These are phyloP conservation scores for Latrodectus hesperus DNA, from an alignment of 2,888 invertebrate genomes.

Conservation along the genomic window DNA sequence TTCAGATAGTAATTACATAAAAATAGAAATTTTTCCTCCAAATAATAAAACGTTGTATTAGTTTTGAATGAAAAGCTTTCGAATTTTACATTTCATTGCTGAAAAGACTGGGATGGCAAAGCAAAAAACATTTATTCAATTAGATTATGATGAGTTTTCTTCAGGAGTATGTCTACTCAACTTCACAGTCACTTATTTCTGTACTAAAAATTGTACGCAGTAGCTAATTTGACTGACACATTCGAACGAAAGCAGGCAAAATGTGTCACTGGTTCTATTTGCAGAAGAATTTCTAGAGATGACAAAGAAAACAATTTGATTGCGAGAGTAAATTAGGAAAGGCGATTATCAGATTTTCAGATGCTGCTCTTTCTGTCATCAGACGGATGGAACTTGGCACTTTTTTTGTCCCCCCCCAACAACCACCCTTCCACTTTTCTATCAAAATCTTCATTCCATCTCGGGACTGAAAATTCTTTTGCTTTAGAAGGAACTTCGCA, in stretches of 20 bases:
- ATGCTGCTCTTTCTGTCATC: constrained; percentile 33
- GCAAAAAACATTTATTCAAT: no score
- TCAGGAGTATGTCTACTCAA: no score
- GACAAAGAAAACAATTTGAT: not conserved
- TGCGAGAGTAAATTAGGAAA: not conserved
- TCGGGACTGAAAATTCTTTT: constrained; percentile 35
- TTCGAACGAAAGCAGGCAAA: not conserved
- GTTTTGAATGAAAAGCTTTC: no score
- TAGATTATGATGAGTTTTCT: no score
- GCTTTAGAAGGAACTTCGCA: constrained; percentile 20
- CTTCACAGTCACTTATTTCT: no score
- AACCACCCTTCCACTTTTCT: not conserved
- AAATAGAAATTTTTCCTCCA: no score
- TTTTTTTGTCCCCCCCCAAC: constrained; percentile 2
- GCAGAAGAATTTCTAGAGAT: not conserved
- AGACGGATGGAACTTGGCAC: not conserved
- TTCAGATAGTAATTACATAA: no score
- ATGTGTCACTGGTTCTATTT: not conserved
- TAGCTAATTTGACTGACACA: no score
- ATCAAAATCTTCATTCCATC: constrained; percentile 47
- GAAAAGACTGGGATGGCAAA: no score
- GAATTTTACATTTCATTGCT: no score
- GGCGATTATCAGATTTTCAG: not conserved
- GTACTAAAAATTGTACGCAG: no score
- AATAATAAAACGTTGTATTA: no score